Evolutionary conservation across 2,888 invertebrate genomes (phyloP).

Genomic region (Drosophila picticornis): DNA sequence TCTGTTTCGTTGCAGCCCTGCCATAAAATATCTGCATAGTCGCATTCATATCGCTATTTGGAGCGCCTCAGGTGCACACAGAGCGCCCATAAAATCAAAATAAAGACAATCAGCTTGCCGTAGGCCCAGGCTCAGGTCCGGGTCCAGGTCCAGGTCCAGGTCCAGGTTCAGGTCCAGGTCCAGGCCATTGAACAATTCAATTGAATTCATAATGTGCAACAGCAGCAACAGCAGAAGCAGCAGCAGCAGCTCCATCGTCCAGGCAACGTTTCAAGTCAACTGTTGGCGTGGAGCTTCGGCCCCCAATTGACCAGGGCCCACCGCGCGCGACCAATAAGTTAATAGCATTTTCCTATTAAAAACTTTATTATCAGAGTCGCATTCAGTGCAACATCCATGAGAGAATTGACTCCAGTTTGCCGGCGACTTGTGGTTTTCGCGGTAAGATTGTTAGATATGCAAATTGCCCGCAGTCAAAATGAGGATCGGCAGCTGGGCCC

Average conservation of each 20-base stretch:
- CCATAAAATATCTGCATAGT: slow-evolving; percentile 36
- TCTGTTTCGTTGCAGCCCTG: slow-evolving; percentile 34
- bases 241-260: slow-evolving; percentile 39
- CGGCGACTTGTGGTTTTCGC: slow-evolving; percentile 40
- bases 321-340: slow-evolving; percentile 71
- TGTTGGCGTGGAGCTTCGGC: slow-evolving; percentile 7
- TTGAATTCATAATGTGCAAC: slow-evolving; percentile 68
- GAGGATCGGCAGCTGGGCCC: slow-evolving; percentile 1
- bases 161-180: slow-evolving; percentile 23
- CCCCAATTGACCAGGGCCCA: slow-evolving; percentile 54
- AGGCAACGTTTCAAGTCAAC: not conserved
- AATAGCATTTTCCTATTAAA: slow-evolving; percentile 79
- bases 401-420: slow-evolving; percentile 31
- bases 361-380: slow-evolving; percentile 72
- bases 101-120: slow-evolving; percentile 57
- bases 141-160: slow-evolving; percentile 40
- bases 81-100: slow-evolving; percentile 72
- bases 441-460: slow-evolving; percentile 70
- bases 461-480: slow-evolving; percentile 48
- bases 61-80: slow-evolving; percentile 62
- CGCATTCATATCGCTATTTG: slow-evolving; percentile 51
- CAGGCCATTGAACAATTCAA: slow-evolving; percentile 75
- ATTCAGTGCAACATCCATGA: slow-evolving; percentile 33
- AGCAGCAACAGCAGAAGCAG: slow-evolving; percentile 26
- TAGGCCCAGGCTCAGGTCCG: slow-evolving; percentile 26